Evolutionary conservation across 92 coral and sea anemone genomes (phyloP).

Genomic region (Bergia puertoricense): DNA sequence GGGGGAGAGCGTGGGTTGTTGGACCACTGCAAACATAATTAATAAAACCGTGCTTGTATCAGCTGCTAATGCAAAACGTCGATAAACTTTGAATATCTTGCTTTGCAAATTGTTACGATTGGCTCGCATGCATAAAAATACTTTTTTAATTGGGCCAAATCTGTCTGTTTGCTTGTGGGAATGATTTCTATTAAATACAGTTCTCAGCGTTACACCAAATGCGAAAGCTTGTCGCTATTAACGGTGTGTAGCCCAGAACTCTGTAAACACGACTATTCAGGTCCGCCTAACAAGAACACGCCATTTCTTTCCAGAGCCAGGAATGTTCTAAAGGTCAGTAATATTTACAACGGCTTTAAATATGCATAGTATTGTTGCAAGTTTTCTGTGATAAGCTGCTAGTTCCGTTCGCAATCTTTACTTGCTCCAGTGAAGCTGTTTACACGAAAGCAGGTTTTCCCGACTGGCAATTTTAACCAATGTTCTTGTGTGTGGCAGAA

Average conservation of each 20-base stretch:
- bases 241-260: background rate
- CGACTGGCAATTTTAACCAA: no score
- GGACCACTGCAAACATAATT: background rate
- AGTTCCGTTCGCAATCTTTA: background rate
- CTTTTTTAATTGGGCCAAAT: constrained; percentile 6
- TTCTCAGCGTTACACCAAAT: background rate
- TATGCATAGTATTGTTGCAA: background rate
- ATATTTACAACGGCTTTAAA: background rate
- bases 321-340: constrained; percentile 12
- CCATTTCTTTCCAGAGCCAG: background rate
- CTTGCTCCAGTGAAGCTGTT: background rate
- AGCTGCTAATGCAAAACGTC: background rate
- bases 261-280: background rate
- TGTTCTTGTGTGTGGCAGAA: no score
- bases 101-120: background rate
- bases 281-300: background rate
- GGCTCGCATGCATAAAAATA: background rate
- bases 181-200: background rate
- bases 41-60: background rate
- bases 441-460: background rate
- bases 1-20: background rate
- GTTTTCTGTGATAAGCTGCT: background rate
- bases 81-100: background rate
- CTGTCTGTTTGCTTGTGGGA: constrained; percentile 2
- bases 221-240: background rate